Evolutionary conservation across 2,888 invertebrate species (phyloP).

Genomic region (Reticulitermes lucifugus): DNA sequence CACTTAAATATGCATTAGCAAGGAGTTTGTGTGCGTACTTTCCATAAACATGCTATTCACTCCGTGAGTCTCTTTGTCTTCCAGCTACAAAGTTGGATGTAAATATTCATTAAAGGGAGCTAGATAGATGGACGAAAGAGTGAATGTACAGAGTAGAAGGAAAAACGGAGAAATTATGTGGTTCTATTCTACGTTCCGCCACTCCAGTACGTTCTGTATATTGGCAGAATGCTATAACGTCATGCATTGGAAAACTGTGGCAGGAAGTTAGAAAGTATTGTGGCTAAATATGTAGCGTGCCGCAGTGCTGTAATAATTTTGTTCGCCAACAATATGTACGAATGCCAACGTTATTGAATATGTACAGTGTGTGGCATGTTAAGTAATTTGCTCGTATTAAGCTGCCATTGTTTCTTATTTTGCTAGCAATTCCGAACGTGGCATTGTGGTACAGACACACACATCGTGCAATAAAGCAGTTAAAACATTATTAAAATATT

Average conservation of each 20-base stretch:
- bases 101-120: conserved; percentile 36
- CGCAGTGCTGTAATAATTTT: not conserved
- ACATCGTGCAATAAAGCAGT: no score
- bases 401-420: not conserved
- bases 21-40: conserved; percentile 39
- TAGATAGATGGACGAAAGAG: conserved; percentile 27
- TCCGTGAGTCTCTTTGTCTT: conserved; percentile 35
- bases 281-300: no score
- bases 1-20: conserved; percentile 46
- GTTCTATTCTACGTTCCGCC: not conserved
- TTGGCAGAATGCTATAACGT: not conserved
- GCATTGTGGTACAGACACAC: no score
- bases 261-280: not conserved
- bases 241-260: not conserved
- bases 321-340: not conserved
- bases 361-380: not conserved
- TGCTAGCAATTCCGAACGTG: not conserved
- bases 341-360: not conserved
- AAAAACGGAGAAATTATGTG: conserved; percentile 12
- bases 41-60: conserved; percentile 40
- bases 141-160: conserved; percentile 21
- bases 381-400: not conserved
- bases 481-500: no score
- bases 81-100: conserved; percentile 37
- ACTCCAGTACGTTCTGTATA: not conserved